Conservation (phyloP, 2,797 vertebrate species). For the Urocyon cinereoargenteus region DNA sequence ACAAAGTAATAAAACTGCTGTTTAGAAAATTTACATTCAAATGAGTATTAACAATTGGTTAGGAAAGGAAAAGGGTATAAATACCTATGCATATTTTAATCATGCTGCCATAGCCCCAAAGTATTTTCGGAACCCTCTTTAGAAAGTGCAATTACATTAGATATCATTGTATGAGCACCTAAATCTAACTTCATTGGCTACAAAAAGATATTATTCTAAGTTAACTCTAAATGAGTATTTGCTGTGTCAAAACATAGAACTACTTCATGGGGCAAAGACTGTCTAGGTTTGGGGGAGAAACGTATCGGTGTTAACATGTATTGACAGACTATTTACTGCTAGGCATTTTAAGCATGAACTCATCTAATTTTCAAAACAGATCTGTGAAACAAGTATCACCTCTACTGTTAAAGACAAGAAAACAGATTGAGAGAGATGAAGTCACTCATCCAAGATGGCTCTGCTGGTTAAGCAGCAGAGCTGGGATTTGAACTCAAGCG, state of each 20-base stretch:
- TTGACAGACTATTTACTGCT: background rate
- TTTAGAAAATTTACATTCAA: constrained; percentile 53
- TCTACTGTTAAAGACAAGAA: background rate
- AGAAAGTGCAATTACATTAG: constrained; percentile 40
- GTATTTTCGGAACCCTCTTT: background rate
- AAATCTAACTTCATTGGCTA: background rate
- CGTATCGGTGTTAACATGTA: background rate
- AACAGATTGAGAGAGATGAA: background rate
- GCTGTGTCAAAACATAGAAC: background rate
- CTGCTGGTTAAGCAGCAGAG: background rate
- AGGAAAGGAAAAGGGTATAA: constrained; percentile 2
- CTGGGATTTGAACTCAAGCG: background rate
- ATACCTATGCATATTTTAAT: constrained; percentile 21
- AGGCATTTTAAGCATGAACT: constrained; percentile 15
- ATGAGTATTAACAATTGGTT: constrained; percentile 13
- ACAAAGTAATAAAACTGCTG: constrained; percentile 26
- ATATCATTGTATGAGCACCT: background rate
- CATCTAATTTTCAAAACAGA: background rate
- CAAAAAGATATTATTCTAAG: background rate
- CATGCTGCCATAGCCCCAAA: background rate
- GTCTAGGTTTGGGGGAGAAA: background rate
- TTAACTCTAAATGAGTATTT: constrained; percentile 33
- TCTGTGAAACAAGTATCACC: constrained; percentile 13
- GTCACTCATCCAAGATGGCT: background rate
- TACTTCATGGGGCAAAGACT: background rate